Evolutionary conservation across 2,797 vertebrate genomes (phyloP), one percentile per base, ranked within the genome.

Genomic region (Knipowitschia caucasica): DNA sequence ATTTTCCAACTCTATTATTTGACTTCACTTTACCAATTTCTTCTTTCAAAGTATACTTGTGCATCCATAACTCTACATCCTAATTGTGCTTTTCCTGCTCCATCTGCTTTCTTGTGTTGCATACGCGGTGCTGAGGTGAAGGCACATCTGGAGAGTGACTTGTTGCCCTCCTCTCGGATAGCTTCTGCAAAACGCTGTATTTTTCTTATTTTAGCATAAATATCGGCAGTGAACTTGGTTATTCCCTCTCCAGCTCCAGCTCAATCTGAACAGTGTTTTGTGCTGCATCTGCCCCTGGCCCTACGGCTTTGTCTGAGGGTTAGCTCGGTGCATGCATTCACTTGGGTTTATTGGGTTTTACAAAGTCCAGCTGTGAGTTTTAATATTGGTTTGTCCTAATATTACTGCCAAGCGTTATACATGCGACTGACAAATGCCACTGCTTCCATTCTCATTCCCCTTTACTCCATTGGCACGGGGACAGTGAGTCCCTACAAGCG

Each of bases 1-100:
- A 39, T 31, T 36, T 69, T 60, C 21, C 36, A 59, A 44, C 30
- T 60, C 51, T 20, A 17, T 23, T 66, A 54, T 43, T 61, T 15
- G 25, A n/a, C 17, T 69, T 45, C 51, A 51, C 20, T 5, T 36
- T 44, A n/a, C 53, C 14, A 20, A 26, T 30, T 11, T 3, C 39
- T 24, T 27, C 25, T 23, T 8, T 68, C 33, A 47, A 46, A 50
- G 45, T 38, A 21, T 0, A 31, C 23, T 15, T 44, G 46, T 21
- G 39, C 1, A 2, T 10, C 7, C 38, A 47, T 27, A 9, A 50
- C 17, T 39, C 25, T 38, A 27, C 44, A 3, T 8, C 10, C 25
- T 62, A 42, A 60, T 55, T 38, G 44, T 25, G 3, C 18, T 1
- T 50, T 31, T 47, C 31, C 24, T 29, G 31, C 21, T 56, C 44